Evolutionary conservation across 2,888 invertebrate species (phyloP), one percentile per base, ranked within the genome.

Genomic region (Eupithecia exiguata): DNA sequence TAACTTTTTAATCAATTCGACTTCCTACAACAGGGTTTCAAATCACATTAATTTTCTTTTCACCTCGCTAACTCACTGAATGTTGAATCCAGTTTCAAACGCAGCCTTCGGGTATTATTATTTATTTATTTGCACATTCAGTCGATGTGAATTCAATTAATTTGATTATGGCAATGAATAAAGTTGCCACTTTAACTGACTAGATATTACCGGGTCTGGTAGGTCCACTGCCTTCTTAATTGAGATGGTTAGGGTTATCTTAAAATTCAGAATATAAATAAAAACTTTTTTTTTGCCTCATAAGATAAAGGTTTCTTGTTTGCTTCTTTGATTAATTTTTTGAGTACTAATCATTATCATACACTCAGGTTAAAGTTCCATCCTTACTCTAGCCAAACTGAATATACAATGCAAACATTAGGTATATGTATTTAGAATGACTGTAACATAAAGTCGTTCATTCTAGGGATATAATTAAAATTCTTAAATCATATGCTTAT

Each of bases 91-190:
- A 67, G 53, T 53, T 70, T 38, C 61, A 76, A 75, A 77, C 78
- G 70, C 77, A 79, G 74, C 74, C 76, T 79, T 77, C 70, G 58
- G 53, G 36, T 86, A 80, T 86, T 83, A 76, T 78, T 76, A 84
- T 82, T 79, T 82, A 79, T 81, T 77, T 82, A 84, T 84, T 84
- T 84, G 82, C 79, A 77, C 80, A 85, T 82, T 83, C 82, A 84
- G 83, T 80, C 78, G 78, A 81, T 85, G 83, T 79, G 81, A 84
- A 86, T 84, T 83, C 82, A 80, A 86, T 86, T 86, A 84, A 85
- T 86, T 84, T 84, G 82, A 86, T 86, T 84, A 84, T 77, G 71
- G 77, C 79, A 81, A 82, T 85, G 81, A 82, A 86, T 84, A 84
- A 82, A 81, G 78, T 80, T 77, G 80, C 74, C 77, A 78, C 81